These are phyloP conservation scores for Yponomeuta sedellus DNA, from an alignment of 2,888 invertebrate species.

Conservation along the genomic window DNA sequence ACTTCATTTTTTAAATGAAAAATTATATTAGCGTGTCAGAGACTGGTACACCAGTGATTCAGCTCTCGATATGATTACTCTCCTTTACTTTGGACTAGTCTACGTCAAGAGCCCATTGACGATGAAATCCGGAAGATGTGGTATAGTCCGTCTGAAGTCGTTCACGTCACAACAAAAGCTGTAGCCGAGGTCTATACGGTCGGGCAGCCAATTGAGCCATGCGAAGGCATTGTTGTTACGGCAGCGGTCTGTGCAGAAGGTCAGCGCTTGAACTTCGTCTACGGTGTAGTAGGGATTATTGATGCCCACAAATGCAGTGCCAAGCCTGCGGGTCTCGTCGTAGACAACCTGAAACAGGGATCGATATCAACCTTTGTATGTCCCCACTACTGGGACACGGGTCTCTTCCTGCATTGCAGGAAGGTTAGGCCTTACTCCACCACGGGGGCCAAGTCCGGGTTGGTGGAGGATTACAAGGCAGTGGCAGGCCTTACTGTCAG, in stretches of 20 bases:
- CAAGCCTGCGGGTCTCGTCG: conserved; percentile 62
- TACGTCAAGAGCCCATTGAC: conserved; percentile 58
- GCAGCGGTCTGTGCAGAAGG: conserved; percentile 72
- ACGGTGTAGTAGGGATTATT: conserved; percentile 78
- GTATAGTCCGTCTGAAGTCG: conserved; percentile 71
- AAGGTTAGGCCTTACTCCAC: too few species aligned
- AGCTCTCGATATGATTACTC: too few species aligned
- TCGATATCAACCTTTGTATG: too few species aligned
- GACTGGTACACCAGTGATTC: too few species aligned
- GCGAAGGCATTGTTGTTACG: conserved; percentile 73
- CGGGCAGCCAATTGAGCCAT: conserved; percentile 77
- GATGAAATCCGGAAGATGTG: conserved; percentile 70
- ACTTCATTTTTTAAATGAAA: too few species aligned
- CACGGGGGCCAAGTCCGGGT: too few species aligned
- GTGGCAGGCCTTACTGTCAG: too few species aligned
- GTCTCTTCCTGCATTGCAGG: too few species aligned
- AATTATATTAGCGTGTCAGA: too few species aligned
- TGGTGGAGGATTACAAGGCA: too few species aligned
- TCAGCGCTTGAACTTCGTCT: conserved; percentile 47
- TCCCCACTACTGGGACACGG: too few species aligned
- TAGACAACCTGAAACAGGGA: conserved; percentile 66
- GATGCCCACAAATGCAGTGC: conserved; percentile 77
- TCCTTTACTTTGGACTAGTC: neutral
- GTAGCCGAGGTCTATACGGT: conserved; percentile 71
- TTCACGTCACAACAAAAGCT: conserved; percentile 79